Evolutionary conservation across 1,140 invertebrate species (phyloP).

Genomic region (Brachionus rotundiformis): DNA sequence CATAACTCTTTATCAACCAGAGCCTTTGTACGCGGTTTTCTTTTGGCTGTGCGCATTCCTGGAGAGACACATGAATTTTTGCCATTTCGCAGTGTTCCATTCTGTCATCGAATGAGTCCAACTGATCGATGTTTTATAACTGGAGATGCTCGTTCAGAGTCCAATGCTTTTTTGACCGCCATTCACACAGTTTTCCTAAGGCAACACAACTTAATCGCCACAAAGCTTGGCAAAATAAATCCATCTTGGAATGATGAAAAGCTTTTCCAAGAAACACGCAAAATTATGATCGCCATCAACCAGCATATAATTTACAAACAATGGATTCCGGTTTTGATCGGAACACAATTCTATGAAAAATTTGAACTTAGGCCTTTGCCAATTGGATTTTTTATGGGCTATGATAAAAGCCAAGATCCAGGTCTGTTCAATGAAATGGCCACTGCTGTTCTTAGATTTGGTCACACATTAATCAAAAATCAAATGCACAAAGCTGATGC

Average conservation of each 20-base stretch:
- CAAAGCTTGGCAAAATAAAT: conserved; percentile 51
- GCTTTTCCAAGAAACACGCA: conserved; percentile 73
- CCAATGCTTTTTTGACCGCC: conserved; percentile 80
- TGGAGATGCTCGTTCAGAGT: conserved; percentile 82
- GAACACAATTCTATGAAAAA: conserved; percentile 58
- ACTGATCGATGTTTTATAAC: conserved; percentile 26
- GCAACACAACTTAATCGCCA: conserved; percentile 56
- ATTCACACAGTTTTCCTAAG: conserved; percentile 77
- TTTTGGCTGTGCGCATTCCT: background rate
- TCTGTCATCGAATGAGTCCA: background rate
- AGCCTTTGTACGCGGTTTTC: background rate
- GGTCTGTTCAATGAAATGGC: conserved; percentile 67
- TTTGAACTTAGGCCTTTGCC: conserved; percentile 74
- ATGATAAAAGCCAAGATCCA: conserved; percentile 78
- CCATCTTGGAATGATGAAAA: conserved; percentile 54
- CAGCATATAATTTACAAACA: conserved; percentile 93
- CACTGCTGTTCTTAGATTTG: conserved; percentile 65
- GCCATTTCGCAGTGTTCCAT: background rate
- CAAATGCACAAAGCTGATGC: background rate
- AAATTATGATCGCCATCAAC: conserved; percentile 83
- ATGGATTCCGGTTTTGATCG: conserved; percentile 86
- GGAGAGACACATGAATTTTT: background rate
- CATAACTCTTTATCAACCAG: background rate
- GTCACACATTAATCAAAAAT: conserved; percentile 27
- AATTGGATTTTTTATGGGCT: conserved; percentile 67